Base-by-base conservation (phyloP, 1,140 invertebrate species). In the Chelonus insularis region DNA sequence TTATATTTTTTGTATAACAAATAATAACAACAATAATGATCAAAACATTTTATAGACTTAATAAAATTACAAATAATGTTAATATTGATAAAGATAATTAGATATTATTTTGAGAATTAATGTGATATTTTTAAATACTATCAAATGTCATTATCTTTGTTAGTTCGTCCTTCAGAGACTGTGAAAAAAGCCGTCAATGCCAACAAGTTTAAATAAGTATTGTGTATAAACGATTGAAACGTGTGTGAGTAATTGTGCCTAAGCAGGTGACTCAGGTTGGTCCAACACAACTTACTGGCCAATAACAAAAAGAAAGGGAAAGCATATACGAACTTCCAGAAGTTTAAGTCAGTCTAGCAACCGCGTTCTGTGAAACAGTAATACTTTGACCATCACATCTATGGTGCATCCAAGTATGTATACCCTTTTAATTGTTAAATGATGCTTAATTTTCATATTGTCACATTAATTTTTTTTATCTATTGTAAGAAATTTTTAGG, bases 301-400 rank as follows among this genome's bases (percentile, higher is more conserved):
- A 58, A 45, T 29, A 70, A 65, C 63, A 52, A 68, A 74, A 78
- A 73, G 76, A 78, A 78, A 78, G 76, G 76, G 76, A 78, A 78
- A 78, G 76, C 68, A 67, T 59, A 60, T 62, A 60, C 47, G 60
- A 68, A 51, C 62, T 21, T 54, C 69, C 58, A 61, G 34, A 51
- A 48, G 56, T 66, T 66, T 66, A 67, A 70, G 65, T 75, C 72
- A 77, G 73, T 73, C 65, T 73, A 67, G 71, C 66, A 69, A 66
- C 57, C 67, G 72, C 66, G 64, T 62, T 69, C 59, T 66, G 64
- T 64, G 67, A 67, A 68, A 60, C 63, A 58, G 62, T 66, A 60
- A 51, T 47, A 34, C 60, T 48, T 25, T 62, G 21, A 6, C 14
- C 7, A 8, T 11, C 6, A 20, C 41, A 36, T 21, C 16, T 37